Evolutionary conservation across 2,113 vertebrate genomes (phyloP), one percentile per base, ranked within the genome.

Genomic region (Ammodytes dubius): DNA sequence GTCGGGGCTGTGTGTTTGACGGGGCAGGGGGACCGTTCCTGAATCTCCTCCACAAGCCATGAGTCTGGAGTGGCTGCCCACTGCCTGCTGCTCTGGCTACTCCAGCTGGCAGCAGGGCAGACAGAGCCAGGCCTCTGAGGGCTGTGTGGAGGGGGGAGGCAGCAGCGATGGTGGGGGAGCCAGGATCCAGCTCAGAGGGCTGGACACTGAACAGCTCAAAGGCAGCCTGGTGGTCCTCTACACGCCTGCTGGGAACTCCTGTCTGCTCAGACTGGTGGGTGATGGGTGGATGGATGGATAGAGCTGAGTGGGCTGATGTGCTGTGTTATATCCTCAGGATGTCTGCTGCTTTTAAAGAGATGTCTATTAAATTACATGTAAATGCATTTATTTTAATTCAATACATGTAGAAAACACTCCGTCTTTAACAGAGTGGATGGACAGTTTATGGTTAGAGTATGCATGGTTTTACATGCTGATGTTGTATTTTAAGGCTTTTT

Each of bases 261-360:
- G 81, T 80, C 75, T 90, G 54, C 86, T 86, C 54, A 56, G 47
- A 84, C 52, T 90, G 89, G 86, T 90, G 79, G 86, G 86, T 71
- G 11, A 78, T n/a, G 27, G 2, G 66, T 64, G 69, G 2, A 70
- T 68, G 56, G 42, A 50, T 54, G 65, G 27, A 54, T 81, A 39
- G 17, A 52, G 57, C 5, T 39, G 67, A 70, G 59, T 39, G 47
- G 43, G 43, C 6, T 73, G 45, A 35, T 69, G 42, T 54, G 46
- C 6, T 69, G 39, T 40, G 65, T 63, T 56, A 1, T 7, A 8
- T 68, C 17, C 27, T 27, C 12, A 15, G 37, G 7, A 4, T 43
- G 60, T 66, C 17, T 69, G 7, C n/a, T 58, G 17, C 11, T 27
- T 64, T 39, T 40, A 66, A 42, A 66, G 27, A 47, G 37, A 12